Percentiles rank a stretch among this genome's conserved stretches.
Conservation (phyloP, 2,113 vertebrate species). For the Emydura subglobosa region DNA sequence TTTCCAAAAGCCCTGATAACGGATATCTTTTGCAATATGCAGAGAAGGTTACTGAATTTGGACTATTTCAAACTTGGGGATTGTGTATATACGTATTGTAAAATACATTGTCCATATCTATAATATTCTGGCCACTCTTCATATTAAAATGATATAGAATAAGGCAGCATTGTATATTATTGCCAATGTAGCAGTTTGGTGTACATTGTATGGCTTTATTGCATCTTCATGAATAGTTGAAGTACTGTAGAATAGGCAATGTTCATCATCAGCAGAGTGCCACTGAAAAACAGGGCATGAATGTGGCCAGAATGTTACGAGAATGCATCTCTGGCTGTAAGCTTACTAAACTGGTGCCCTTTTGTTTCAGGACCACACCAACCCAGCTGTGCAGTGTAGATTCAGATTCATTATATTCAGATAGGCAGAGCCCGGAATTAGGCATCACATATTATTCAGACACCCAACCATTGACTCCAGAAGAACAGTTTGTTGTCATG, state of each 20-base stretch:
- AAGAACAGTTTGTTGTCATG: constrained; percentile 87
- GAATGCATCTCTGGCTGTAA: not conserved
- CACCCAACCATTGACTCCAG: constrained; percentile 82
- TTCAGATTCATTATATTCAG: not conserved
- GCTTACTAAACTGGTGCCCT: not conserved
- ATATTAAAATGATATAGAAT: not conserved
- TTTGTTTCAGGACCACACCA: constrained; percentile 21
- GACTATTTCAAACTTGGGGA: not conserved
- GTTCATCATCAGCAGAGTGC: not conserved
- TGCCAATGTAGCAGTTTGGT: not conserved
- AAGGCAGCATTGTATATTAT: not conserved
- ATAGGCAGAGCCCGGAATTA: not conserved
- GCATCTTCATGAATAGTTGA: not conserved
- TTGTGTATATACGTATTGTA: not conserved
- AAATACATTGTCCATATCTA: not conserved
- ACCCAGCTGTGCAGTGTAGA: not conserved
- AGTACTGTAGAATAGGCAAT: not conserved
- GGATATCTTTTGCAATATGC: not conserved
- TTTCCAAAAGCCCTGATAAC: not conserved
- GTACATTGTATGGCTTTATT: not conserved
- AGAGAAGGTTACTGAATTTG: not conserved
- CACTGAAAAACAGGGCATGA: not conserved
- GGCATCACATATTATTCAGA: not conserved
- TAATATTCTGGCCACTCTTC: not conserved
- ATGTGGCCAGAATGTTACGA: not conserved